Percentiles rank a stretch among this genome's conserved stretches.
Evolutionary conservation across 2,113 vertebrate genomes (phyloP).

Genomic region (Oplegnathus fasciatus): DNA sequence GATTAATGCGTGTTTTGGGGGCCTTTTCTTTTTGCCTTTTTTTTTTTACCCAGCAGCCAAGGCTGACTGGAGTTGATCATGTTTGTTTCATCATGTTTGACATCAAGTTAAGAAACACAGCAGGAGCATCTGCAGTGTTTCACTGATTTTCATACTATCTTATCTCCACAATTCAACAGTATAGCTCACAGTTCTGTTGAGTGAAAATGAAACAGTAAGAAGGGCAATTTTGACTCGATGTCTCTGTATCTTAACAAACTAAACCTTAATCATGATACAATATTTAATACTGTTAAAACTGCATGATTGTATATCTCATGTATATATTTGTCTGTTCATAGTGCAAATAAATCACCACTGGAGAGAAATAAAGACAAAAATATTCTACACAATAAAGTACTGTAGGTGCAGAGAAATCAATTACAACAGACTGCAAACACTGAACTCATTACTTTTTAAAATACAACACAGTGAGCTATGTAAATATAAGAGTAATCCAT

Average conservation of each 20-base stretch:
- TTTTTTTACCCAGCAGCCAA: not conserved
- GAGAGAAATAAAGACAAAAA: conserved; percentile 14
- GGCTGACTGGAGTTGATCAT: not conserved
- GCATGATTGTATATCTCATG: not conserved
- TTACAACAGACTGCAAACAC: not conserved
- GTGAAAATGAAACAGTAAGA: not conserved
- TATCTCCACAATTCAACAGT: not conserved
- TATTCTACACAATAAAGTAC: not conserved
- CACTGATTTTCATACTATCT: not conserved
- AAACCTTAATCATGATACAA: not conserved
- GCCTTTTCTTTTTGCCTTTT: not conserved
- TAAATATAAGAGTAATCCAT: conserved; percentile 13
- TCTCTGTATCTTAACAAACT: not conserved
- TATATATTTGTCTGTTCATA: not conserved
- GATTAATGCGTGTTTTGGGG: not conserved
- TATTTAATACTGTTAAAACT: not conserved
- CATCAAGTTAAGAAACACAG: not conserved
- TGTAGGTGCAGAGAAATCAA: conserved; percentile 1
- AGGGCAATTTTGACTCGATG: no score
- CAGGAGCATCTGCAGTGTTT: not conserved
- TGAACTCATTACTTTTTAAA: not conserved
- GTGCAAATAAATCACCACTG: not conserved
- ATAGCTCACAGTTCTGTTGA: not conserved
- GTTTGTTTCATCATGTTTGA: conserved; percentile 8
- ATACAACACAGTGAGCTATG: not conserved